Base-by-base conservation (phyloP, 2,888 invertebrate species). In the Imbricaverruca yamaguchii region DNA sequence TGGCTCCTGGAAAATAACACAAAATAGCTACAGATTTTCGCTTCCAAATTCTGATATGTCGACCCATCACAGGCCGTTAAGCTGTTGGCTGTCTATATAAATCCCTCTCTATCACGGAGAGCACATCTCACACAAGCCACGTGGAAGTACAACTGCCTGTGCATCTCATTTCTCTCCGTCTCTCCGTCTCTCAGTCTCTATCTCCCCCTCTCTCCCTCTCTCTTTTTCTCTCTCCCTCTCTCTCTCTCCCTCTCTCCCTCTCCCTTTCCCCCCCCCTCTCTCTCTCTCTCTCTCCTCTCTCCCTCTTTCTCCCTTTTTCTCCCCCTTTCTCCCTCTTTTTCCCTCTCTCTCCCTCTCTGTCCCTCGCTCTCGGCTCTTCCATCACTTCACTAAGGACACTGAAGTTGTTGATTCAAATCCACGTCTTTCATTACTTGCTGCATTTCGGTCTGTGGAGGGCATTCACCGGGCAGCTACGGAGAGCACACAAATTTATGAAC, bases 161-260 rank as follows among this genome's bases (percentile, higher is more conserved):
- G 11, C 23, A 53, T 25, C 39, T 39, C 39, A 3, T 4, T 39
- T 39, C 39, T 39, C 39, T 39, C 78, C 10, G 55, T 78, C 78
- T 78, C 78, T 78, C 78, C 21, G n/a, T 78, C 23, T 78, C 23
- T 59, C 59, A 4, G 12, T 59, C 59, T 59, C 59, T 59, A 11
- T 59, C 59, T 59, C 3, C 7, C 59, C 23, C 78, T 78, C 78
- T 78, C 78, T 78, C 78, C 23, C 78, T 78, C 23, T 78, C 78
- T 78, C 78, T 78, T 25, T 59, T n/a, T 23, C 78, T 81, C 80
- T 61, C 61, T 61, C 67, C 53, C 23, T 55, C 81, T 81, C 74
- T 80, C 69, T 61, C 69, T 81, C 81, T 61, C 53, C 18, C 69
- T 61, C 81, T 81, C 69, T 61, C n/a, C 18, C 81, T 74, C 81